Percentiles rank a stretch among this genome's conserved stretches.
Conservation (phyloP, 1,140 invertebrate species). For the Patella vulgata region DNA sequence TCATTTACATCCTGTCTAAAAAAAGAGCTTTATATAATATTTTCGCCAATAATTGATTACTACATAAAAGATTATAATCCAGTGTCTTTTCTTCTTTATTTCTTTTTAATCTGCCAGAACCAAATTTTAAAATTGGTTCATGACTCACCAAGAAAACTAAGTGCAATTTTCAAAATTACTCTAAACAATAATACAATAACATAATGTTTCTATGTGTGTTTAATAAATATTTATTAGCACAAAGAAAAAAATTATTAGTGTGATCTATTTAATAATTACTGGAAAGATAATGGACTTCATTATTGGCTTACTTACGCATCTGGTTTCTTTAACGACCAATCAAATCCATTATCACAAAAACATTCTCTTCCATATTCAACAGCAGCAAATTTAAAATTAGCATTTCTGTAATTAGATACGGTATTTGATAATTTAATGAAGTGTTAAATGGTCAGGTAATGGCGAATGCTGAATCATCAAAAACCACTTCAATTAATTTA, state of each 20-base stretch:
- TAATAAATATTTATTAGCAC: too few relatives aligned
- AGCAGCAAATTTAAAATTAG: conserved; percentile 38
- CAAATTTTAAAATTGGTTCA: too few relatives aligned
- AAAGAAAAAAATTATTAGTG: too few relatives aligned
- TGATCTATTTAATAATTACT: too few relatives aligned
- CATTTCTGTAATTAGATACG: conserved; percentile 28
- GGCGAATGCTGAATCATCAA: neutral
- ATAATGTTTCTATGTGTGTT: too few relatives aligned
- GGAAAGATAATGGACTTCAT: too few relatives aligned
- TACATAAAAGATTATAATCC: neutral
- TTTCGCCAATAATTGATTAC: neutral
- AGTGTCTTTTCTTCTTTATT: neutral
- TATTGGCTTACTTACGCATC: conserved; percentile 42
- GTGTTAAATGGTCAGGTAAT: neutral
- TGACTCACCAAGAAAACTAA: too few relatives aligned
- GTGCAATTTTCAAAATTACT: too few relatives aligned
- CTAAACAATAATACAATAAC: too few relatives aligned
- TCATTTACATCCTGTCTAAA: too few relatives aligned
- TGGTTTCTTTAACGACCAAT: conserved; percentile 28
- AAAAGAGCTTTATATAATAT: too few relatives aligned
- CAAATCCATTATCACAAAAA: conserved; percentile 48
- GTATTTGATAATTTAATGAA: neutral
- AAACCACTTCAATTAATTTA: neutral
- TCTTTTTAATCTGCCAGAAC: too few relatives aligned
- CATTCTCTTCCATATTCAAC: conserved; percentile 35